phyloP scores from a whole-genome alignment of 2,797 vertebrate species.

The Delichon dasypus region DNA sequence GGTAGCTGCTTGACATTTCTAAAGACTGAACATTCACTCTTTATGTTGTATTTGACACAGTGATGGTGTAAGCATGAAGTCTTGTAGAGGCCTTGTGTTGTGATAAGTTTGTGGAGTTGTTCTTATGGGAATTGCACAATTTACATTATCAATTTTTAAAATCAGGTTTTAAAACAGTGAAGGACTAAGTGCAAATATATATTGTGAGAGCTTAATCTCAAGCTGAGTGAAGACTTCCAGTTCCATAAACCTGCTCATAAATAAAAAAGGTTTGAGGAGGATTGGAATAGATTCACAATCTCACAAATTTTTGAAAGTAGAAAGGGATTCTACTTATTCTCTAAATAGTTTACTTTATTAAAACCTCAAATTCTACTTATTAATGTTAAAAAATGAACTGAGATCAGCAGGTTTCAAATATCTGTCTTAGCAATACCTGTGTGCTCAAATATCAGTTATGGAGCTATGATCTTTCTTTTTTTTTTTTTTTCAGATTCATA shows the following conservation, averaged over 20 bases:
- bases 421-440: background rate
- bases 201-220: background rate
- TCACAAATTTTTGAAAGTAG: background rate
- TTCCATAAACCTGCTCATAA: background rate
- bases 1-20: background rate
- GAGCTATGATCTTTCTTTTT: background rate
- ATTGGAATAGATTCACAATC: background rate
- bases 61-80: background rate
- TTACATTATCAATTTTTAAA: background rate
- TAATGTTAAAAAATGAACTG: background rate
- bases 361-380: background rate
- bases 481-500: background rate
- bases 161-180: background rate
- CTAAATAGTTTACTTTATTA: background rate
- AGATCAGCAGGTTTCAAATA: background rate
- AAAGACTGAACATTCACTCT: background rate
- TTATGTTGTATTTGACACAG: background rate
- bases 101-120: fast-evolving
- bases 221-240: background rate
- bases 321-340: background rate
- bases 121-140: background rate
- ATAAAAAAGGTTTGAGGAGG: background rate
- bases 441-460: background rate
- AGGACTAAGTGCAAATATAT: background rate
- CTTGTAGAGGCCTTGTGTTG: background rate